These are phyloP conservation scores for Mesocentrotus franciscanus DNA, from an alignment of 53 echinoderm and acorn worm genomes.

Conservation along the genomic window DNA sequence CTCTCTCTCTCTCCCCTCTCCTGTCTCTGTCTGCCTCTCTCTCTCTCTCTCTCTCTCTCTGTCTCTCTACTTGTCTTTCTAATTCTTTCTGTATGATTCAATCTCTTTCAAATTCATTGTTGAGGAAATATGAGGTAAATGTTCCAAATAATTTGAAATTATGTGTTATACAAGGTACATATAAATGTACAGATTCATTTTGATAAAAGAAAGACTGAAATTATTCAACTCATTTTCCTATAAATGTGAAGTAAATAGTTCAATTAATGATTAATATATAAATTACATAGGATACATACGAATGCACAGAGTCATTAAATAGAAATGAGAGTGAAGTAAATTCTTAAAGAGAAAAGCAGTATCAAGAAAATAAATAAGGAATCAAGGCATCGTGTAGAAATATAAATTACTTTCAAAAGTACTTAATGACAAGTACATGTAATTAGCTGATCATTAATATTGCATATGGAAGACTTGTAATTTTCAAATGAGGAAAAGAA, in stretches of 20 bases:
- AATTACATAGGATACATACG: background rate
- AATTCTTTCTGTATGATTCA: too few relatives aligned
- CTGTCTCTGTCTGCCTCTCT: slow-evolving; percentile 11
- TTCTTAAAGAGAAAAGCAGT: background rate
- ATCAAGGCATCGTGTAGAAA: background rate
- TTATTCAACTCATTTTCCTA: too few relatives aligned
- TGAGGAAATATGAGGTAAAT: too few relatives aligned
- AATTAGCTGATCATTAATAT: background rate
- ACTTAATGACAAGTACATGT: background rate
- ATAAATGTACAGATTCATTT: background rate
- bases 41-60: background rate
- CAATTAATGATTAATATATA: too few relatives aligned
- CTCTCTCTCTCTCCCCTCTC: background rate
- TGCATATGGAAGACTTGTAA: background rate
- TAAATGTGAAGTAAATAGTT: too few relatives aligned
- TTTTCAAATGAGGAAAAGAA: background rate
- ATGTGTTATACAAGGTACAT: background rate
- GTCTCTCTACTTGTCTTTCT: background rate
- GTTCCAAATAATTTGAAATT: too few relatives aligned
- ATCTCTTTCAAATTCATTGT: too few relatives aligned
- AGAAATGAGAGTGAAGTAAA: background rate
- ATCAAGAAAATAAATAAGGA: background rate
- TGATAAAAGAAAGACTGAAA: too few relatives aligned
- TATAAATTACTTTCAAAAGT: background rate
- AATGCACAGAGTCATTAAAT: background rate